phyloP scores from a whole-genome alignment of 2,888 invertebrate species.

The Drosophila pseudotakahashii region DNA sequence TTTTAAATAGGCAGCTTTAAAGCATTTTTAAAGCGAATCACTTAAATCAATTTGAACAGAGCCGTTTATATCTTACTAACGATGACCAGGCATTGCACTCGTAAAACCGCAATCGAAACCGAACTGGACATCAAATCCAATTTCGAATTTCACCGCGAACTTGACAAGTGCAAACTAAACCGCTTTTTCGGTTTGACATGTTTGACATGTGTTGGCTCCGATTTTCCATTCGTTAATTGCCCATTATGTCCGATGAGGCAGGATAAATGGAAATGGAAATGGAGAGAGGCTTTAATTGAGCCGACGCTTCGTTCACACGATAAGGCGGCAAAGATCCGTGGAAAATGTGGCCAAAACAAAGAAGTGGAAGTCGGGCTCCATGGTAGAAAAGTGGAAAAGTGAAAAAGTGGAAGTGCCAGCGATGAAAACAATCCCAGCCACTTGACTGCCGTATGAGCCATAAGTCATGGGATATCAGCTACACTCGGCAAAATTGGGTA shows the following conservation, averaged over 20 bases:
- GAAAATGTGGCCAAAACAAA: constrained; percentile 59
- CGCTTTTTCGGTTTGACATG: constrained; percentile 26
- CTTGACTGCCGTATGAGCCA: constrained; percentile 21
- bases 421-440: constrained; percentile 50
- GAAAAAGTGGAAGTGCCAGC: constrained; percentile 22
- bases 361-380: constrained; percentile 63
- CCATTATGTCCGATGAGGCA: constrained; percentile 26
- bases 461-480: constrained; percentile 15
- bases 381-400: constrained; percentile 26
- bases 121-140: constrained; percentile 28
- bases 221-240: constrained; percentile 48
- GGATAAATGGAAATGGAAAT: neutral
- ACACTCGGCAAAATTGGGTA: neutral
- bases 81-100: constrained; percentile 24
- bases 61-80: neutral
- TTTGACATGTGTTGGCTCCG: constrained; percentile 42
- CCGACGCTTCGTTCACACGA: constrained; percentile 56
- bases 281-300: constrained; percentile 30
- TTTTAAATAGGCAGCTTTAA: neutral
- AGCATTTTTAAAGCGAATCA: neutral
- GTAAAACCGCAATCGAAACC: constrained; percentile 15
- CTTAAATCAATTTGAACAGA: neutral
- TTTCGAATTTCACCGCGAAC: constrained; percentile 35
- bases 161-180: constrained; percentile 28
- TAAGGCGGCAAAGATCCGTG: constrained; percentile 34